Conservation (phyloP, 2,888 invertebrate genomes). For the Gastrophysa polygoni region DNA sequence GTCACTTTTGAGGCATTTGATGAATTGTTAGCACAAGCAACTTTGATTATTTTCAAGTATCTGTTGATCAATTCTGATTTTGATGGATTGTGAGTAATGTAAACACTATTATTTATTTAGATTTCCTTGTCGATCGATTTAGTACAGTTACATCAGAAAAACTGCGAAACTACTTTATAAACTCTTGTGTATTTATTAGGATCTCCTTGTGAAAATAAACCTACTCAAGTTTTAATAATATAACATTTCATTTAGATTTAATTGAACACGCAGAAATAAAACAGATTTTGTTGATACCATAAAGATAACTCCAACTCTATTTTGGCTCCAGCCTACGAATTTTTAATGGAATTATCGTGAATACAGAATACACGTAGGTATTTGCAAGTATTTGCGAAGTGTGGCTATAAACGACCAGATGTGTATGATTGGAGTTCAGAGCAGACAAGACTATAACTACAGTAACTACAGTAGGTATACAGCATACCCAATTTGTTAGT, state of each 20-base stretch:
- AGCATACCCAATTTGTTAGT: too few species aligned
- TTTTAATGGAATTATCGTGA: not conserved
- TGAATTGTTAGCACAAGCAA: too few species aligned
- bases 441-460: too few species aligned
- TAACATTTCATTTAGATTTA: constrained; percentile 11
- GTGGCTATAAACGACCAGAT: not conserved
- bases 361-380: too few species aligned
- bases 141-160: not conserved
- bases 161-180: not conserved
- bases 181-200: not conserved
- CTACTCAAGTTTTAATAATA: not conserved
- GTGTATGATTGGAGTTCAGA: too few species aligned
- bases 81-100: not conserved
- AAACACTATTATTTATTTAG: not conserved
- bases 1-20: not conserved
- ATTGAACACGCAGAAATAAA: not conserved
- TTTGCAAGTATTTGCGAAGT: not conserved
- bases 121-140: constrained; percentile 3
- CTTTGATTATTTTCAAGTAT: too few species aligned
- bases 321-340: not conserved
- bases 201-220: constrained; percentile 10
- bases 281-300: constrained; percentile 3
- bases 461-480: too few species aligned
- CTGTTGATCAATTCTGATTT: not conserved
- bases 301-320: constrained; percentile 3